These are phyloP conservation scores for Gymnodraco acuticeps DNA, from an alignment of 2,797 vertebrate genomes.

Conservation along the genomic window DNA sequence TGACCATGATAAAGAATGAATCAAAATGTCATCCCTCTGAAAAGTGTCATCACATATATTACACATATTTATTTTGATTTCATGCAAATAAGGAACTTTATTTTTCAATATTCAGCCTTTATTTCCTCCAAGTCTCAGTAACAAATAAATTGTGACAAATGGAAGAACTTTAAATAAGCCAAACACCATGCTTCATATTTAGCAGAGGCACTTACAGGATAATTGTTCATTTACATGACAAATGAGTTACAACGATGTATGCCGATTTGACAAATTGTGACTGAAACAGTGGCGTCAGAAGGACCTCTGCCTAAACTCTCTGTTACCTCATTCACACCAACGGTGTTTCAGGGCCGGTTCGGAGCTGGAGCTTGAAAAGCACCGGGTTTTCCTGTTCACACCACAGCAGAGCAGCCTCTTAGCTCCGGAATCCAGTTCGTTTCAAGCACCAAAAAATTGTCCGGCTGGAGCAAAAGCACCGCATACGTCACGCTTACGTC, in stretches of 20 bases:
- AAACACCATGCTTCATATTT: background rate
- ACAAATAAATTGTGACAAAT: conserved; percentile 5
- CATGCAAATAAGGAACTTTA: background rate
- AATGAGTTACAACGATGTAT: background rate
- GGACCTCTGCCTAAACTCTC: too few species aligned
- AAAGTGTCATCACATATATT: background rate
- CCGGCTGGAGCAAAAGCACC: too few species aligned
- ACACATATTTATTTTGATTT: background rate
- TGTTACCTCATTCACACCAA: too few species aligned
- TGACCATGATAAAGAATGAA: too few species aligned
- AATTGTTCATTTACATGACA: background rate
- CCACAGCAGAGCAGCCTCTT: too few species aligned
- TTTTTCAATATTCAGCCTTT: background rate
- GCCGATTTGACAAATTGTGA: background rate
- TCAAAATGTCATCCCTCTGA: background rate
- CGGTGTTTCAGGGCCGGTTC: too few species aligned
- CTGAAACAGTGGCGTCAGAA: too few species aligned
- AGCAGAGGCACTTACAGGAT: background rate
- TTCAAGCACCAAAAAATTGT: too few species aligned
- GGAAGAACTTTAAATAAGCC: conserved; percentile 7
- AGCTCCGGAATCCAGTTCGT: too few species aligned
- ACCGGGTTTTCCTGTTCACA: too few species aligned
- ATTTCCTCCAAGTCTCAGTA: background rate
- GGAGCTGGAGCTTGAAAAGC: too few species aligned
- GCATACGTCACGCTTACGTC: too few species aligned